phyloP scores from a whole-genome alignment of 2,888 invertebrate species.

The Ellobium chinense region DNA sequence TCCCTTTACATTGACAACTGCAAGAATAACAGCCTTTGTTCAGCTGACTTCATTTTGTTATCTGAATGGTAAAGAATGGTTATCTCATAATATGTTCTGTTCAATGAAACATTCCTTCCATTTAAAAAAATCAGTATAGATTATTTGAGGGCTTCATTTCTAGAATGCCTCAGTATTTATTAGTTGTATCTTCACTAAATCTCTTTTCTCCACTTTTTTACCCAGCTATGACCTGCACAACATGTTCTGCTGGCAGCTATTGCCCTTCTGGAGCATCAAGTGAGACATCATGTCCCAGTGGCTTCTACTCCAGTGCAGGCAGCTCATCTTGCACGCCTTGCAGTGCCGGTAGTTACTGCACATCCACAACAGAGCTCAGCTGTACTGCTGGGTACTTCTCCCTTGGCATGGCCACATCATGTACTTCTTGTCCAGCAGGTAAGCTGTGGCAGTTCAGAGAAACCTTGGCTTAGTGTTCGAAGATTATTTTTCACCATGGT shows the following conservation, averaged over 20 bases:
- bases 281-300: slow-evolving; percentile 60
- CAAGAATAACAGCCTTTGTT: too few species aligned
- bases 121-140: not conserved
- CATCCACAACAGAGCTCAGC: slow-evolving; percentile 53
- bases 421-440: slow-evolving; percentile 68
- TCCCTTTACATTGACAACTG: too few species aligned
- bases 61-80: too few species aligned
- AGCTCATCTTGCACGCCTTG: slow-evolving; percentile 60
- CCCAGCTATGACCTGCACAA: slow-evolving; percentile 64
- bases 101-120: not conserved
- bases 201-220: not conserved
- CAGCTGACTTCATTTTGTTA: too few species aligned
- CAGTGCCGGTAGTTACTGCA: slow-evolving; percentile 65
- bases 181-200: not conserved
- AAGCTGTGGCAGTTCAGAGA: not conserved
- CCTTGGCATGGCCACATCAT: slow-evolving; percentile 53
- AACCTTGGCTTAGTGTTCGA: not conserved
- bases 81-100: too few species aligned
- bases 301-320: slow-evolving; percentile 58
- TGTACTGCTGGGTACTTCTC: slow-evolving; percentile 67
- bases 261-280: slow-evolving; percentile 60
- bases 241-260: slow-evolving; percentile 66
- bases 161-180: too few species aligned
- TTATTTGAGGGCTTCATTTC: too few species aligned
- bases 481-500: too few species aligned